phyloP scores from a whole-genome alignment of 2,797 vertebrate species.

The Cyclura pinguis region DNA sequence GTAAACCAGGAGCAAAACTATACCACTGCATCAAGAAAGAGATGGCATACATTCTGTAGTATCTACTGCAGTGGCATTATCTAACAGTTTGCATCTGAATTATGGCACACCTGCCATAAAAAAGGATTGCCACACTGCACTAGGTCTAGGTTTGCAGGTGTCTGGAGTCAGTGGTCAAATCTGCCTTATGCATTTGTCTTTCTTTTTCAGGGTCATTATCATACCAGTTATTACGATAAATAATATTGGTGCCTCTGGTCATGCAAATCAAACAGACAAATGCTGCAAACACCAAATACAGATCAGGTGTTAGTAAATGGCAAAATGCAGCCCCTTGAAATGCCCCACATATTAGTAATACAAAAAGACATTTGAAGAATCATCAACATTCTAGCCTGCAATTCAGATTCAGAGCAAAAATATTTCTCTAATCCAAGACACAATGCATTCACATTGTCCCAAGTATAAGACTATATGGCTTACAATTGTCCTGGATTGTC shows the following conservation, averaged over 20 bases:
- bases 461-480: slow-evolving; percentile 49
- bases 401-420: slow-evolving; percentile 14
- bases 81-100: not conserved
- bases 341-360: slow-evolving; percentile 45
- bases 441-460: not conserved
- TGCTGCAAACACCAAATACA: slow-evolving; percentile 48
- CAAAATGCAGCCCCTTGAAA: slow-evolving; percentile 47
- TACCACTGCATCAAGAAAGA: not conserved
- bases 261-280: slow-evolving; percentile 61
- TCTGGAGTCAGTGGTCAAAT: not conserved
- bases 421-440: slow-evolving; percentile 19
- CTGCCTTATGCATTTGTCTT: slow-evolving; percentile 48
- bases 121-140: not conserved
- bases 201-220: slow-evolving; percentile 34
- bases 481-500: slow-evolving; percentile 72
- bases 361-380: slow-evolving; percentile 19
- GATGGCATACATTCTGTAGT: not conserved
- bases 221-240: slow-evolving; percentile 25
- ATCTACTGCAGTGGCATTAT: not conserved
- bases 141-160: not conserved
- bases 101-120: not conserved
- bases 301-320: slow-evolving; percentile 58
- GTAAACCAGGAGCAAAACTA: not conserved
- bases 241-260: slow-evolving; percentile 29
- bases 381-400: fast-evolving